Base-by-base conservation (phyloP, 2,797 vertebrate genomes). In the Eurystomus glaucurus region DNA sequence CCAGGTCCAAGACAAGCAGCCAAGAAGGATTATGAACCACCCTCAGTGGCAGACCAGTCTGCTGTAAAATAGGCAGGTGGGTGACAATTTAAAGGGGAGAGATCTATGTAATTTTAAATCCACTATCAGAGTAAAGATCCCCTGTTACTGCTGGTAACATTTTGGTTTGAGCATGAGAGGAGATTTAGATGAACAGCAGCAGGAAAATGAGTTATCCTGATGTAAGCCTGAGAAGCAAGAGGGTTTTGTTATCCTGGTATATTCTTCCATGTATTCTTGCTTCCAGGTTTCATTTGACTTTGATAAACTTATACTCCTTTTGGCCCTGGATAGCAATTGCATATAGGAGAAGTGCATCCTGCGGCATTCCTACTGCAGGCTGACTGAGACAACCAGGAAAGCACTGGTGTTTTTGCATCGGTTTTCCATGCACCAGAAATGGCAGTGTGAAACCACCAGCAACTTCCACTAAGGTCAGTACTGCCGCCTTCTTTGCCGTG, bases 311-410 rank as follows among this genome's bases (percentile, higher is more conserved):
- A 29, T 48, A 70, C 43, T 89, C 29, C 21, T 66, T 87, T 37
- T 29, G 29, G 37, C 26, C 35, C 25, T 11, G 15, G 10, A 69
- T 5, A 46, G 8, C 0, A 0, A 45, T 14, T 1, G 0, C 6
- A 17, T 5, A 26, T 0, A 68, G 29, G 12, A 85, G 66, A 17
- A 68, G 29, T 0, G 3, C 25, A 68, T 50, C 64, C n/a, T 33
- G 25, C 0, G 0, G 10, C 17, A 16, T 5, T 85, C 60, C 70
- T 45, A 16, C 66, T 9, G n/a, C 22, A 82, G 52, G 69, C 45
- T 85, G 76, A 39, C 20, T 11, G 6, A 50, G 31, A 52, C 20
- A 69, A 57, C 33, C 28, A 17, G 17, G 19, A 64, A 3, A 64
- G 15, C 23, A 51, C 1, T 2, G 11, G 2, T 1, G 1, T 2